A percentile compares a stretch with the other conserved stretches of the same genome.
Evolutionary conservation across 2,797 vertebrate genomes (phyloP).

Genomic region (Phrynocephalus guinanensis): DNA sequence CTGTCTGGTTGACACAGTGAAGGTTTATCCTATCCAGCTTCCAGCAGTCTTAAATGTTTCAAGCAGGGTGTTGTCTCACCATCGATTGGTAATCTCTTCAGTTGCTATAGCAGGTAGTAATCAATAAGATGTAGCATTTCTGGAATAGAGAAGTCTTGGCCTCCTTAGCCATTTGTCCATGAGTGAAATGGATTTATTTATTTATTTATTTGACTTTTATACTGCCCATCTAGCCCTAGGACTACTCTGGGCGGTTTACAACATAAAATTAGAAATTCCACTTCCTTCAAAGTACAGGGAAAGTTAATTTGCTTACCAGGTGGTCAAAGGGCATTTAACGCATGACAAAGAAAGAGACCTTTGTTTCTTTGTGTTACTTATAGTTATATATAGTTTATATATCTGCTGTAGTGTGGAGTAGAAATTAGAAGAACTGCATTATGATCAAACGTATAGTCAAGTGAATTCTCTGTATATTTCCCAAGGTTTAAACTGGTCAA

Average conservation of each 20-base stretch:
- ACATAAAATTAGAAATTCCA: background rate
- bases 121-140: background rate
- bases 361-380: background rate
- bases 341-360: constrained; percentile 1
- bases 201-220: too few species aligned
- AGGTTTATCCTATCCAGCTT: too few species aligned
- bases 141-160: background rate
- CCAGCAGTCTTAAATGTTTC: too few species aligned
- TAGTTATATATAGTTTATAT: background rate
- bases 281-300: background rate
- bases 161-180: background rate
- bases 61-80: background rate
- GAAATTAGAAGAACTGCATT: background rate
- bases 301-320: background rate
- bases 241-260: too few species aligned
- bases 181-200: too few species aligned
- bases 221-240: too few species aligned
- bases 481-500: background rate
- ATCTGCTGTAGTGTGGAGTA: background rate
- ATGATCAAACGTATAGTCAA: background rate
- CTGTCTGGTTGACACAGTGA: too few species aligned
- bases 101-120: background rate
- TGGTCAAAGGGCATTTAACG: constrained; percentile 1
- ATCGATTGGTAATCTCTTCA: background rate
- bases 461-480: too few species aligned